Conservation (phyloP, 2,797 vertebrate species). For the Decapterus maruadsi region DNA sequence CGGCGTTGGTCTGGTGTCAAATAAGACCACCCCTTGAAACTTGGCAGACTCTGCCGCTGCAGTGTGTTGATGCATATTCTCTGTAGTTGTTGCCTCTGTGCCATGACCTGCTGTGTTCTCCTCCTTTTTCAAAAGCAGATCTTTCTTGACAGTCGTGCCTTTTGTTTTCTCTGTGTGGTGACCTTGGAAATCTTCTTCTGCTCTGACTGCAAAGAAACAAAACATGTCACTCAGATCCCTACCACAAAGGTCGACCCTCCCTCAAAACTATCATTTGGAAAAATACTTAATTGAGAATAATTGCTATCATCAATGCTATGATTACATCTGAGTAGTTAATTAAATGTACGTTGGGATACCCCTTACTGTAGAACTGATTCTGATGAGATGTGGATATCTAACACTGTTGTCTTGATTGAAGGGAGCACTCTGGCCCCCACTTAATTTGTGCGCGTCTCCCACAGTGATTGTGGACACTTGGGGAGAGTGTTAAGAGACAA, state of each 20-base stretch:
- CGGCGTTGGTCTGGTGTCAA: constrained; percentile 47
- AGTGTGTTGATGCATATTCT: constrained; percentile 50
- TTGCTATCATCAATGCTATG: not conserved
- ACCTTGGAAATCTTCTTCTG: constrained; percentile 66
- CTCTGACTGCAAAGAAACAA: constrained; percentile 42
- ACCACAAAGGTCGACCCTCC: constrained; percentile 3
- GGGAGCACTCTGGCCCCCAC: not conserved
- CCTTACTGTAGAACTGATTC: not conserved
- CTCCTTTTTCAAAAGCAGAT: constrained; percentile 55
- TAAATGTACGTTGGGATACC: not conserved
- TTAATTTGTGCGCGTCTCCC: constrained; percentile 27
- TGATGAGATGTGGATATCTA: not conserved
- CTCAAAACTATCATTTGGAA: constrained; percentile 2
- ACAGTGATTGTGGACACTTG: constrained; percentile 16
- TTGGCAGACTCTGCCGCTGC: constrained; percentile 27
- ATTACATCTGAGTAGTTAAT: not conserved
- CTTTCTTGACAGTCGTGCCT: constrained; percentile 64
- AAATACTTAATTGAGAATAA: not conserved
- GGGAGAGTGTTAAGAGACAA: constrained; percentile 7
- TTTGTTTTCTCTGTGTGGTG: constrained; percentile 57
- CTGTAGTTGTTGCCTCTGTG: constrained; percentile 52
- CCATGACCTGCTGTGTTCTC: constrained; percentile 55
- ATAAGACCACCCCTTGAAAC: constrained; percentile 57
- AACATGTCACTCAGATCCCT: constrained; percentile 38
- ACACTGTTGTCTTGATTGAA: constrained; percentile 15